Conservation (phyloP, 2,113 vertebrate species). For the Oreamnos americanus region DNA sequence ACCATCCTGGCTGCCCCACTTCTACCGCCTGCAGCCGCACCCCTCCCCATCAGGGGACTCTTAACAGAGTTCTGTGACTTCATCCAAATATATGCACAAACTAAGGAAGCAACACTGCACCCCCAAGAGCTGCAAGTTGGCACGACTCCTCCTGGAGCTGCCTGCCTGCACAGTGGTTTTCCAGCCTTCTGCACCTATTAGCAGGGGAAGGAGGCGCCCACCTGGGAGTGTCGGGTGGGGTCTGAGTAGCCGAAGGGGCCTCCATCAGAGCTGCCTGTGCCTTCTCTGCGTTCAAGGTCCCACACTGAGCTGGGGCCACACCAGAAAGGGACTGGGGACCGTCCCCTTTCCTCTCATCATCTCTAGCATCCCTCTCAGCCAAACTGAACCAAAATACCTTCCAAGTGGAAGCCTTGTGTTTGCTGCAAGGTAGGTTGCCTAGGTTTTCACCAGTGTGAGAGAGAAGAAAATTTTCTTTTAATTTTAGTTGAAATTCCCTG, state of each 20-base stretch:
- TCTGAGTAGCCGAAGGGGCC: not conserved
- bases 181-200: conserved; percentile 76
- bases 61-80: conserved; percentile 79
- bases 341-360: not conserved
- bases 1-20: conserved; percentile 50
- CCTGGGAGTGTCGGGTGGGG: not conserved
- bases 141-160: conserved; percentile 77
- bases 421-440: not conserved
- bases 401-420: not conserved
- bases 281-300: not conserved
- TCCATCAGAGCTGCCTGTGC: not conserved
- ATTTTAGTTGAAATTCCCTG: not conserved
- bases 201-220: conserved; percentile 68
- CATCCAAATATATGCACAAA: conserved; percentile 80
- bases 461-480: not conserved
- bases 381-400: not conserved
- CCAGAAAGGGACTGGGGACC: not conserved
- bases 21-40: conserved; percentile 69
- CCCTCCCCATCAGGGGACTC: conserved; percentile 70
- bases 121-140: conserved; percentile 78
- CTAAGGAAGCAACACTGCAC: conserved; percentile 77
- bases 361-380: not conserved
- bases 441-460: not conserved
- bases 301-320: not conserved
- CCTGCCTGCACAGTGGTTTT: conserved; percentile 80